phyloP scores from a whole-genome alignment of 2,113 vertebrate species.

The Leptobrachium ailaonicum region DNA sequence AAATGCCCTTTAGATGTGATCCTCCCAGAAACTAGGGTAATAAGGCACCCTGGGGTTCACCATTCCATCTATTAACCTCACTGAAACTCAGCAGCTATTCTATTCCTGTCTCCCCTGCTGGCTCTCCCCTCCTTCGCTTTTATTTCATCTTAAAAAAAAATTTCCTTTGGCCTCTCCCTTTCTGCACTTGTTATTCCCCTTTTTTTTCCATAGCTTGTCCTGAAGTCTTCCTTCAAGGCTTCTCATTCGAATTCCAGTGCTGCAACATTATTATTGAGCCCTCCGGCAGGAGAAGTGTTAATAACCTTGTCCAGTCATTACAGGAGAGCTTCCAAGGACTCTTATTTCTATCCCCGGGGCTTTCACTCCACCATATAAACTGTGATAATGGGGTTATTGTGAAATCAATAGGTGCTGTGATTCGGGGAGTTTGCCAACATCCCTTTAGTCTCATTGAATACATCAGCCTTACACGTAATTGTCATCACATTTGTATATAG shows the following conservation, averaged over 20 bases:
- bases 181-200: constrained; percentile 17
- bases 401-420: not conserved
- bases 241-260: constrained; percentile 27
- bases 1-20: constrained; percentile 39
- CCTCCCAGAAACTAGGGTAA: constrained; percentile 46
- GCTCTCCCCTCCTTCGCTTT: constrained; percentile 6
- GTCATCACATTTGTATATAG: not conserved
- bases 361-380: not conserved
- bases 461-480: not conserved
- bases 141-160: not conserved
- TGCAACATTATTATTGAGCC: constrained; percentile 4
- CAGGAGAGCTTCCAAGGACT: not conserved
- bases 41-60: constrained; percentile 44
- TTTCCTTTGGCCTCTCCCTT: constrained; percentile 29
- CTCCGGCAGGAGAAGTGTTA: not conserved
- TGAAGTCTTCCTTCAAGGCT: constrained; percentile 9
- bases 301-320: not conserved
- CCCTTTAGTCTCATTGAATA: not conserved
- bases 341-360: not conserved
- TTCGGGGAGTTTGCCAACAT: not conserved
- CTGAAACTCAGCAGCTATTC: constrained; percentile 46
- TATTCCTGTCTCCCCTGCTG: constrained; percentile 37
- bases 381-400: not conserved
- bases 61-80: constrained; percentile 41
- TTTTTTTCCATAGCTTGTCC: constrained; percentile 11